These are phyloP conservation scores for Megalonaias nervosa DNA, from an alignment of 1,140 invertebrate species.

Conservation along the genomic window DNA sequence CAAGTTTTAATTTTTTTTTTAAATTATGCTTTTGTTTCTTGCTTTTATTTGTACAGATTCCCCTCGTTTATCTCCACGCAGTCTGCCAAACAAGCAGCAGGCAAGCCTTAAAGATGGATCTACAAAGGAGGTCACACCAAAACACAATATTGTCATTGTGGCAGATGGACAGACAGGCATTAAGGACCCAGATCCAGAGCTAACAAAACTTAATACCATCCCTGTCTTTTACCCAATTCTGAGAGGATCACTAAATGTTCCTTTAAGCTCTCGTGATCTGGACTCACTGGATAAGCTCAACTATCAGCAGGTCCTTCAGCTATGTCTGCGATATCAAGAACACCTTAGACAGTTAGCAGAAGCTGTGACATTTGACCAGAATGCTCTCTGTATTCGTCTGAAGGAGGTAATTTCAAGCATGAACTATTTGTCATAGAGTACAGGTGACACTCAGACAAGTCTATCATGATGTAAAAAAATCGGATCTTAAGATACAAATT, in stretches of 20 bases:
- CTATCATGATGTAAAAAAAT: too few relatives aligned
- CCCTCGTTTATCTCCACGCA: conserved; percentile 58
- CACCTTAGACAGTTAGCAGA: conserved; percentile 82
- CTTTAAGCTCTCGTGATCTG: conserved; percentile 84
- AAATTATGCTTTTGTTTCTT: background rate
- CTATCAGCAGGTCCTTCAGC: conserved; percentile 75
- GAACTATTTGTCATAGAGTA: background rate
- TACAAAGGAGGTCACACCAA: conserved; percentile 65
- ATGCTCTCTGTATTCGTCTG: conserved; percentile 79
- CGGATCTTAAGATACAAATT: too few relatives aligned
- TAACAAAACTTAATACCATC: conserved; percentile 83
- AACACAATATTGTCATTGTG: conserved; percentile 84
- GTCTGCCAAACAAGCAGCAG: conserved; percentile 76
- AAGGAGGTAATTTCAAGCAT: conserved; percentile 77
- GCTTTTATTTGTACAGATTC: conserved; percentile 48
- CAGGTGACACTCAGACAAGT: too few relatives aligned
- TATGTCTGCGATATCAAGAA: conserved; percentile 83
- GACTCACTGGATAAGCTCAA: conserved; percentile 89
- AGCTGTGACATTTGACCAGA: conserved; percentile 82
- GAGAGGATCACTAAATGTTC: conserved; percentile 88
- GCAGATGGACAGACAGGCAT: conserved; percentile 79
- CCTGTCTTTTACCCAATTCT: conserved; percentile 95
- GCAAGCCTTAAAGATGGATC: conserved; percentile 74
- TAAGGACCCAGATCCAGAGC: conserved; percentile 85
- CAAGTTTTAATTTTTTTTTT: conserved; percentile 1